A percentile compares a stretch with the other conserved stretches of the same genome.
phyloP scores from a whole-genome alignment of 53 echinoderm and acorn worm species.

The Holothuria leucospilota region DNA sequence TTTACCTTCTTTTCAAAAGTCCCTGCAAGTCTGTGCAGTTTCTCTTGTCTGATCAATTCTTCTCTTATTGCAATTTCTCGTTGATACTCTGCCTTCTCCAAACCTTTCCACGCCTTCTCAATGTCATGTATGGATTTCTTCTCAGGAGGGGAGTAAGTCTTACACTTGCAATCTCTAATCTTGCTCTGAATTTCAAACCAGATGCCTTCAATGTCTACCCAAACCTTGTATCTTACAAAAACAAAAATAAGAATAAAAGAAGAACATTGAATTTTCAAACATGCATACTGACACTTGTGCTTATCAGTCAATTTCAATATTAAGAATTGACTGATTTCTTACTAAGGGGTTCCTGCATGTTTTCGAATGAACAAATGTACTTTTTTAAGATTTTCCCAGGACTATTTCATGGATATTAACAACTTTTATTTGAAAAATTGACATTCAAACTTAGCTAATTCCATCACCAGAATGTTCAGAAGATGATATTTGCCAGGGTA shows the following conservation, averaged over 20 bases:
- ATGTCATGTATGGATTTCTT: slow-evolving; percentile 83
- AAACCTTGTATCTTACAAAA: slow-evolving; percentile 73
- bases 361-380: no score
- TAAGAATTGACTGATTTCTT: no score
- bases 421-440: no score
- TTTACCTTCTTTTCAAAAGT: slow-evolving; percentile 92
- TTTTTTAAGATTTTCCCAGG: no score
- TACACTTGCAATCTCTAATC: slow-evolving; percentile 66
- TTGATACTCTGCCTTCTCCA: slow-evolving; percentile 85
- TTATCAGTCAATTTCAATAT: no score
- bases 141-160: slow-evolving; percentile 81
- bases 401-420: no score
- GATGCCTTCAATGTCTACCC: slow-evolving; percentile 92
- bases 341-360: no score
- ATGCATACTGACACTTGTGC: no score
- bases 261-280: no score
- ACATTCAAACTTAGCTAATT: no score
- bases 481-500: no score
- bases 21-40: slow-evolving; percentile 87
- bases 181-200: slow-evolving; percentile 83
- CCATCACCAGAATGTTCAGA: no score
- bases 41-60: slow-evolving; percentile 90
- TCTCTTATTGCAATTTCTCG: slow-evolving; percentile 79
- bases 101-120: slow-evolving; percentile 78
- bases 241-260: background rate